Base-by-base conservation (phyloP, 2,797 vertebrate genomes). In the Melanotaenia parkinsoni region DNA sequence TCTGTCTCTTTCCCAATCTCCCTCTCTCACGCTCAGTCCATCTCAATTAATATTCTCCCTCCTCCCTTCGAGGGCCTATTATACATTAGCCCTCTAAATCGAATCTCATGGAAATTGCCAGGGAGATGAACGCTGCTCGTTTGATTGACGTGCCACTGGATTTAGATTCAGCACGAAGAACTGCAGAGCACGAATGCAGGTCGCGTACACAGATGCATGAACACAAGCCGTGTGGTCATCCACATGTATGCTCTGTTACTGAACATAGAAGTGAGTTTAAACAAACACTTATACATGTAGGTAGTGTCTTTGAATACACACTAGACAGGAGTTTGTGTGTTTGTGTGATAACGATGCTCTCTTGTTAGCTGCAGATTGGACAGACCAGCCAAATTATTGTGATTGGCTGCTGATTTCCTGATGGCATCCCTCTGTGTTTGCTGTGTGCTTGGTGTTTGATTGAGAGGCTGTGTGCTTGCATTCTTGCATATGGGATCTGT, bases 321-420 rank as follows among this genome's bases (percentile, higher is more conserved):
- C 45, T 70, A 70, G 18, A 71, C 59, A 56, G 56, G 28, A 53
- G 16, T 45, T 4, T 45, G 47, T 8, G 18, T 50, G 43, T 13
- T 62, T 58, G 43, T 57, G 47, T 33, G 73, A 77, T 90, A 81
- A 83, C 51, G 35, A 80, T 71, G 80, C 70, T 86, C 77, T 82
- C 79, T 72, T 69, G 37, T 59, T 57, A 59, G 72, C 83, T 82
- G 43, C 77, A 86, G 88, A 91, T 91, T 92, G 80, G 82, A 85
- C 88, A 86, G 77, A 92, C 90, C 80, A 84, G 90, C 88, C 85
- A 93, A 94, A 94, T 95, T 94, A 95, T 95, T 94, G 92, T 94
- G 95, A 95, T 95, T 95, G 92, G 92, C 88, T 86, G 81, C 91
- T 95, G 93, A 95, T 94, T 95, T 94, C 81, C 90, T 93, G 92